These are phyloP conservation scores for Cheilosia grossa DNA, from an alignment of 2,888 invertebrate genomes.

Conservation along the genomic window DNA sequence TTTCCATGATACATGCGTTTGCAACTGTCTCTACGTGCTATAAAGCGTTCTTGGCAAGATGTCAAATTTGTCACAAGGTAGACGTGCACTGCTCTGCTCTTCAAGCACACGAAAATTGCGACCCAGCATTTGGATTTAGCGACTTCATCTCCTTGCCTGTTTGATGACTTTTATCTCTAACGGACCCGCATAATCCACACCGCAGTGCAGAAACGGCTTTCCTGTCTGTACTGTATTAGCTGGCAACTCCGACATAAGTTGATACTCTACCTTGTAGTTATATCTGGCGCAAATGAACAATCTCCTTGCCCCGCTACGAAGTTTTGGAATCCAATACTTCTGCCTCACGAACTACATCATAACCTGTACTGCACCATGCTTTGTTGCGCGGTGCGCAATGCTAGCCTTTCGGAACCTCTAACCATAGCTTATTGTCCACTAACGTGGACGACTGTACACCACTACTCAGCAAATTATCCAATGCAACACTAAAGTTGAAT, in stretches of 20 bases:
- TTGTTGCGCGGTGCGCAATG: conserved; percentile 36
- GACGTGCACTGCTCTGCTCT: too few relatives aligned
- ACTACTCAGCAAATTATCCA: too few relatives aligned
- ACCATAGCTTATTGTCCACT: too few relatives aligned
- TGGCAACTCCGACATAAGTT: background rate
- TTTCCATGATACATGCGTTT: conserved; percentile 50
- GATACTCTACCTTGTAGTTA: conserved; percentile 2
- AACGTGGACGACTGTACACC: too few relatives aligned
- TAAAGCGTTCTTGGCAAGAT: too few relatives aligned
- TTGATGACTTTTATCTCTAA: conserved; percentile 32
- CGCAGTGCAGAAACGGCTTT: conserved; percentile 27
- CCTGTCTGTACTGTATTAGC: conserved; percentile 11
- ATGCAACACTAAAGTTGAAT: too few relatives aligned
- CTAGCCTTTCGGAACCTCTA: conserved; percentile 43
- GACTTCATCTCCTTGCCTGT: conserved; percentile 19
- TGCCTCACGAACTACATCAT: conserved; percentile 52
- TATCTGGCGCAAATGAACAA: conserved; percentile 35
- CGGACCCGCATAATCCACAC: conserved; percentile 48
- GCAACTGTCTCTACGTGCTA: conserved; percentile 58
- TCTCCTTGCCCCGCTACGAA: conserved; percentile 7
- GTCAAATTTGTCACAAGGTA: too few relatives aligned
- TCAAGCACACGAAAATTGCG: too few relatives aligned
- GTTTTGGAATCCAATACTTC: conserved; percentile 38
- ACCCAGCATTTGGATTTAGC: background rate
- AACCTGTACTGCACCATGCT: conserved; percentile 46